Evolutionary conservation across 2,113 vertebrate species (phyloP).

Genomic region (Empidonax alnorum): DNA sequence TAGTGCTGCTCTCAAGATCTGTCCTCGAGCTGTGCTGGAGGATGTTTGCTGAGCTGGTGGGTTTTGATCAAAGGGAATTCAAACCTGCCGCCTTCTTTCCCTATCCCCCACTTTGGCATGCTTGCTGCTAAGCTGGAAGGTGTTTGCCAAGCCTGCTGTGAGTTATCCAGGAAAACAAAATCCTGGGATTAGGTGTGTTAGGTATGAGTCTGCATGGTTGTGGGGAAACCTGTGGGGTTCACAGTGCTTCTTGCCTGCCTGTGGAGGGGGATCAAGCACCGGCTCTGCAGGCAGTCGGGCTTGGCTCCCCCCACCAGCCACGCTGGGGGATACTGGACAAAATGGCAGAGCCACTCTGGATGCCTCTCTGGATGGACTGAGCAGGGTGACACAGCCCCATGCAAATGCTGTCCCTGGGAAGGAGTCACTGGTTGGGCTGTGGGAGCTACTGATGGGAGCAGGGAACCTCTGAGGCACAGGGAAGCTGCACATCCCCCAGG

Average conservation of each 20-base stretch:
- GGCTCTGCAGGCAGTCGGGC: neutral
- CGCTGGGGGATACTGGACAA: neutral
- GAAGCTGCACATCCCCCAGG: neutral
- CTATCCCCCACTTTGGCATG: rapidly evolving
- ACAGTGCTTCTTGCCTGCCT: neutral
- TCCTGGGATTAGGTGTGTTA: neutral
- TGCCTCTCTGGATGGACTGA: neutral
- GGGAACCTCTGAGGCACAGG: rapidly evolving
- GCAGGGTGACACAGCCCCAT: neutral
- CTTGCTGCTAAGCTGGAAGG: neutral
- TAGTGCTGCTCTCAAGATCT: neutral
- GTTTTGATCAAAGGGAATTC: neutral
- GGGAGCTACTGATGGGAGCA: rapidly evolving
- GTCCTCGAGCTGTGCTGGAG: neutral
- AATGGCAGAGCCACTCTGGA: neutral
- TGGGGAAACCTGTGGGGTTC: neutral
- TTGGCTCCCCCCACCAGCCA: neutral
- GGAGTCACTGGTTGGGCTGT: neutral
- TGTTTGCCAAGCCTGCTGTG: neutral
- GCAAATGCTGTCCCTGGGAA: neutral
- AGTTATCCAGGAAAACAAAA: neutral
- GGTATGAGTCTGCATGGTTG: neutral
- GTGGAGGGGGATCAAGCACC: neutral
- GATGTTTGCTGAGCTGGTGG: neutral
- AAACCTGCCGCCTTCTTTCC: neutral